These are phyloP conservation scores for Dryobota labecula DNA, from an alignment of 2,888 invertebrate genomes.

Conservation along the genomic window DNA sequence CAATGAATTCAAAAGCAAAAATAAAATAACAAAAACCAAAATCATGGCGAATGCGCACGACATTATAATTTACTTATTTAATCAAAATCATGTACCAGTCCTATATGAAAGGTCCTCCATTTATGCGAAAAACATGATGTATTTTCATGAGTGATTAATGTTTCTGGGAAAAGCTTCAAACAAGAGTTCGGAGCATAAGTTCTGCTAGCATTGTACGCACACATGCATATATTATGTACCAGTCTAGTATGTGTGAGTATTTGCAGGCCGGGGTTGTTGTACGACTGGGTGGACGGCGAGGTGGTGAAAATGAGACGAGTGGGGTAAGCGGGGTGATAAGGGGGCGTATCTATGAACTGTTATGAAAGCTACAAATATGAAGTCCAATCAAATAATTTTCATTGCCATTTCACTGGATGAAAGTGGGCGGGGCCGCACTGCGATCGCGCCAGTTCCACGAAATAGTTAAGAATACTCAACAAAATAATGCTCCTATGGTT, in stretches of 20 bases:
- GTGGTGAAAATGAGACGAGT: background rate
- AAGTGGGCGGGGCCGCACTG: background rate
- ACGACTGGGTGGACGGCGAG: background rate
- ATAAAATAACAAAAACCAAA: constrained; percentile 22
- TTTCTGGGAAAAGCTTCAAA: background rate
- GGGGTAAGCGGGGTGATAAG: background rate
- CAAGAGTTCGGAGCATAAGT: background rate
- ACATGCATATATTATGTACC: background rate
- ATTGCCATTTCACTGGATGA: background rate
- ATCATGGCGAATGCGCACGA: constrained; percentile 52
- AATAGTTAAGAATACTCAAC: background rate
- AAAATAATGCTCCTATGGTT: background rate
- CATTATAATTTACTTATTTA: constrained; percentile 29
- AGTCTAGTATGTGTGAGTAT: background rate
- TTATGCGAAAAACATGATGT: no score
- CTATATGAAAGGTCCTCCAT: background rate
- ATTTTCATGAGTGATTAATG: background rate
- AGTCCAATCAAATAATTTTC: background rate
- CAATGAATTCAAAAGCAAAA: constrained; percentile 48
- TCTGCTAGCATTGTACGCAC: background rate
- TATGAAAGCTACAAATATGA: background rate
- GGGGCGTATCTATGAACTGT: background rate
- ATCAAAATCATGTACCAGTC: constrained; percentile 57
- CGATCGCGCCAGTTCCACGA: background rate
- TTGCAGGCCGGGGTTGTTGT: background rate